Evolutionary conservation across 2,797 vertebrate species (phyloP).

Genomic region (Muscicapa striata): DNA sequence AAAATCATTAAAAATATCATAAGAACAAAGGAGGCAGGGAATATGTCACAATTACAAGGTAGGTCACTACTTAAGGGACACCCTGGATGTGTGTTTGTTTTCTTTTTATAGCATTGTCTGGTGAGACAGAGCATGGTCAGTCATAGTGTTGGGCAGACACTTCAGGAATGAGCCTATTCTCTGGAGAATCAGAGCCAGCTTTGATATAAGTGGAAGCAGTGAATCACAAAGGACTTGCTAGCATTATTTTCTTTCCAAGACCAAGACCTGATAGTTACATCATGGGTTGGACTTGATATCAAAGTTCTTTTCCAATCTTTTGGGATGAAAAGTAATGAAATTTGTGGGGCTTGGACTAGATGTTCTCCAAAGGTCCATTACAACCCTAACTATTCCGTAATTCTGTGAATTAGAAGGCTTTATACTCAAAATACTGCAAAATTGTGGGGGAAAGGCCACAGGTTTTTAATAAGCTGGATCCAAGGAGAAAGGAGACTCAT

Average conservation of each 20-base stretch:
- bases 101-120: neutral
- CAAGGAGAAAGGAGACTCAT: neutral
- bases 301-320: neutral
- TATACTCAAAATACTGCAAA: neutral
- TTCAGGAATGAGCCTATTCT: rapidly evolving
- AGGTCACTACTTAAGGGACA: neutral
- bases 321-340: neutral
- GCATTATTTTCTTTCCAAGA: neutral
- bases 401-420: neutral
- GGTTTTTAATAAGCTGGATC: neutral
- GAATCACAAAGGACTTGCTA: neutral
- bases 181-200: neutral
- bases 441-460: neutral
- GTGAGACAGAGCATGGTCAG: neutral
- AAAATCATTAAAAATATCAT: neutral
- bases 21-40: neutral
- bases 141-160: neutral
- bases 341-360: neutral
- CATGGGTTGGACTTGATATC: neutral
- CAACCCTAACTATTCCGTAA: neutral
- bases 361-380: neutral
- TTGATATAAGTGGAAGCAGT: neutral
- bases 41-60: neutral
- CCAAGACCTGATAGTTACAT: neutral
- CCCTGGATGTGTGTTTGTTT: neutral